Base-by-base conservation (phyloP, 2,888 invertebrate genomes). In the Macrosoma leucophasiata region DNA sequence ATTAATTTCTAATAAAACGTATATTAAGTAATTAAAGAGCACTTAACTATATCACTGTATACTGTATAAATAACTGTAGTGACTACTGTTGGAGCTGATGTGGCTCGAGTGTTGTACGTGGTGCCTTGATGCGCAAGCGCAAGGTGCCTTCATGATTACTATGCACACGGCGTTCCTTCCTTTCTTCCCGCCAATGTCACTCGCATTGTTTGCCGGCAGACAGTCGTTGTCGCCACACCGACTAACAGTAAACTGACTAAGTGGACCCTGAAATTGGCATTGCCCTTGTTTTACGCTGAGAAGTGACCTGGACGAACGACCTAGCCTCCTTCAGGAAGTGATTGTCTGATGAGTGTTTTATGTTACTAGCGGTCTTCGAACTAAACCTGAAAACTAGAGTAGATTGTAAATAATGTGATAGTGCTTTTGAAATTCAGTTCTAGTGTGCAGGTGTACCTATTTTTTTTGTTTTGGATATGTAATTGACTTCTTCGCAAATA, bases 231-330 rank as follows among this genome's bases (percentile, higher is more conserved):
- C 58, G 54, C 45, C 51, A 48, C 52, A 50, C 48, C 63, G 59
- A 49, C 66, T 84, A 82, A 84, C 82, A 76, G 84, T 84, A 75
- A 63, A 61, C 55, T 44, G 51, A 52, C 54, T 62, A 76, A 76
- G 61, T 81, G 62, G 72, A 72, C 79, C 84, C 77, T 82, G 82
- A 84, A 82, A 84, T 84, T 75, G 76, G 65, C 77, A 75, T 71
- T 75, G 81, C 67, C 76, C 81, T 77, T 77, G 73, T 79, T 81
- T 61, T 47, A n/a, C n/a, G 43, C 48, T 44, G 41, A 49, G 50
- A 52, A 41, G 41, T 62, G 64, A 71, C 68, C 62, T 57, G 60
- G 47, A 56, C 53, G 36, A 39, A 41, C 58, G 64, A 64, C 62
- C 59, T 59, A 62, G 63, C 65, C 57, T 55, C 42, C 44, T 49